A percentile compares a stretch with the other conserved stretches of the same genome.
Evolutionary conservation across 2,797 vertebrate genomes (phyloP).

Genomic region (Acanthopagrus latus): DNA sequence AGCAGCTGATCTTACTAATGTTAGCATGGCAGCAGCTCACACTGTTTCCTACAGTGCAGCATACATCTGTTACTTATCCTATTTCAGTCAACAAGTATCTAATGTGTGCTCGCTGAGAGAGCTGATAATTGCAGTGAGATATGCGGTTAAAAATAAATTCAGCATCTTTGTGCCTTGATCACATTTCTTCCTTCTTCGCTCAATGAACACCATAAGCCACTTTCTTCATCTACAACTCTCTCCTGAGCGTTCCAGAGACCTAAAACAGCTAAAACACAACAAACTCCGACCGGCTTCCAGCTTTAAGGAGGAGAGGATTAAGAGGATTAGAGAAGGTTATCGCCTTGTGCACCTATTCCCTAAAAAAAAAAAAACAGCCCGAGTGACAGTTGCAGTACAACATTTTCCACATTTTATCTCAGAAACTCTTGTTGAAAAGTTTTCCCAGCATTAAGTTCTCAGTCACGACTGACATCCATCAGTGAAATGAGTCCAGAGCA

Average conservation of each 20-base stretch:
- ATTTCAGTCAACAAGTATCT: too few relatives aligned
- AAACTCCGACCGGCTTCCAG: neutral
- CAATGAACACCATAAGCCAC: neutral
- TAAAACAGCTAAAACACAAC: neutral
- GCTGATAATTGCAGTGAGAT: neutral
- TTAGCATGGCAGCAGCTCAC: neutral
- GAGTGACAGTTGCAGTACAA: neutral
- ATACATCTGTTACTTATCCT: too few relatives aligned
- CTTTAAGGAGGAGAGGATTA: too few relatives aligned
- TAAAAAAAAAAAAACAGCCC: neutral
- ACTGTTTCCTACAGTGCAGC: too few relatives aligned
- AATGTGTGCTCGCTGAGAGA: too few relatives aligned
- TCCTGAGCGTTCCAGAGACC: neutral
- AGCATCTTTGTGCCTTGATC: neutral
- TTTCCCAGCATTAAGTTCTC: constrained; percentile 7
- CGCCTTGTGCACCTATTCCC: too few relatives aligned
- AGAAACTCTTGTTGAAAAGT: neutral
- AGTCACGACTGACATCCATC: constrained; percentile 43
- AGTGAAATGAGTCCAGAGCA: constrained; percentile 31
- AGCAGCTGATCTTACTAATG: too few relatives aligned
- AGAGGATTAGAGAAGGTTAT: neutral
- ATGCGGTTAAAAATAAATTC: neutral
- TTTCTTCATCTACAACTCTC: neutral
- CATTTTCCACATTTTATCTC: neutral
- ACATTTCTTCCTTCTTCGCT: neutral